Evolutionary conservation across 2,113 vertebrate genomes (phyloP).

Genomic region (Indicator maculatus): DNA sequence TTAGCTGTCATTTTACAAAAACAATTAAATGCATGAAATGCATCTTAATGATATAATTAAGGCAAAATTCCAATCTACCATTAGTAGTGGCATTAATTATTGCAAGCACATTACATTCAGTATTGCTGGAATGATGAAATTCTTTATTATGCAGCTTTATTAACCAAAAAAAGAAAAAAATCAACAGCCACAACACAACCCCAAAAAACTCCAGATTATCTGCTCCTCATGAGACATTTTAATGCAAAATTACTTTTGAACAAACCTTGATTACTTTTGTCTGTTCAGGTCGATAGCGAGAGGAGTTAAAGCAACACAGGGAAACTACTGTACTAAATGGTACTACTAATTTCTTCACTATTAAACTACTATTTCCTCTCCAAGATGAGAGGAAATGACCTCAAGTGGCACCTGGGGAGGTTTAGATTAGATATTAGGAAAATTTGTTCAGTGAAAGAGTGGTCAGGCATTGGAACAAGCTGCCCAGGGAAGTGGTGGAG

Average conservation of each 20-base stretch:
- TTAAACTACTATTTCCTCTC: too few species aligned
- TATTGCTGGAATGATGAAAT: neutral
- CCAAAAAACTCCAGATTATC: neutral
- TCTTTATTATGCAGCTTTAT: slow-evolving; percentile 7
- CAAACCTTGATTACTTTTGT: neutral
- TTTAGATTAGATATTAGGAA: too few species aligned
- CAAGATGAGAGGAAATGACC: too few species aligned
- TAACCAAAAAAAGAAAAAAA: neutral
- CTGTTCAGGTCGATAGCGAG: neutral
- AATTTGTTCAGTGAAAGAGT: too few species aligned
- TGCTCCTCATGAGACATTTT: neutral
- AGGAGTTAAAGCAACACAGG: neutral
- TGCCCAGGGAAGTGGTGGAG: too few species aligned
- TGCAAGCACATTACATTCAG: slow-evolving; percentile 4
- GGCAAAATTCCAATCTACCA: slow-evolving; percentile 52
- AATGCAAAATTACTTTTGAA: neutral
- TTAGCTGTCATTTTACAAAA: slow-evolving; percentile 57
- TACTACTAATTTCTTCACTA: too few species aligned
- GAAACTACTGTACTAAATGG: neutral
- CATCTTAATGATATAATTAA: slow-evolving; percentile 60
- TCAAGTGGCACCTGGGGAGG: too few species aligned
- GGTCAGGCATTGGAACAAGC: too few species aligned
- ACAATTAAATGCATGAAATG: slow-evolving; percentile 62
- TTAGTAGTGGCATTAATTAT: slow-evolving; percentile 57
- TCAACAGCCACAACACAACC: neutral